These are phyloP conservation scores for Salvelinus sp. DNA, from an alignment of 2,113 vertebrate genomes.

Conservation along the genomic window DNA sequence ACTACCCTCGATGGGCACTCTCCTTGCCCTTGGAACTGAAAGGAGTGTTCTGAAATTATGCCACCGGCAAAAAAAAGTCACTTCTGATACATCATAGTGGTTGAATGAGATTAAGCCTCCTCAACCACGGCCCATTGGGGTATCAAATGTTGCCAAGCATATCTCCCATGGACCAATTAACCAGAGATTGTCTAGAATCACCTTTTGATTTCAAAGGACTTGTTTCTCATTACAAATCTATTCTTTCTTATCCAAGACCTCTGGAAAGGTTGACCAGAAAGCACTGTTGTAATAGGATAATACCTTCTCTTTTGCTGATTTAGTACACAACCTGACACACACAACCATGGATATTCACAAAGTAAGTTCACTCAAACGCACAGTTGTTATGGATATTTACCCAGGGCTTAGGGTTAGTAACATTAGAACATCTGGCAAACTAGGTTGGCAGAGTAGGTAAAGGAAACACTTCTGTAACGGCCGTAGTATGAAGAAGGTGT, in stretches of 20 bases:
- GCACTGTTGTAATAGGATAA: neutral
- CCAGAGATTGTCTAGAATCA: constrained; percentile 54
- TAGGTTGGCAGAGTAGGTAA: constrained; percentile 3
- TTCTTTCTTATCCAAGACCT: constrained; percentile 1
- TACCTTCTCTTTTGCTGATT: too few species aligned
- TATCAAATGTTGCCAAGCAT: constrained; percentile 68
- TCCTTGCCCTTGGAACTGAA: constrained; percentile 66
- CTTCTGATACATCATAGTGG: constrained; percentile 62
- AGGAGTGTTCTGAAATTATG: constrained; percentile 59
- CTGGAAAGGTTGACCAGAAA: neutral
- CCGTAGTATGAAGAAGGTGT: too few species aligned
- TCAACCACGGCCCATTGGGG: constrained; percentile 54
- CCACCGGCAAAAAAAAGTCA: constrained; percentile 57
- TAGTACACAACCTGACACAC: neutral
- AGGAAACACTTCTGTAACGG: too few species aligned
- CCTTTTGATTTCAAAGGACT: constrained; percentile 35
- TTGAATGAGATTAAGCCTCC: constrained; percentile 72
- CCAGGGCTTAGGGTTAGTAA: too few species aligned
- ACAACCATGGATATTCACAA: too few species aligned
- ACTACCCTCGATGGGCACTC: constrained; percentile 50
- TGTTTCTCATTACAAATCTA: constrained; percentile 17
- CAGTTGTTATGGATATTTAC: too few species aligned
- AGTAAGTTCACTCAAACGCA: too few species aligned
- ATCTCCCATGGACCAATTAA: constrained; percentile 69
- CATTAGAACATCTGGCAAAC: neutral